Evolutionary conservation across 1,140 invertebrate species (phyloP).

Genomic region (Branchinecta lynchi): DNA sequence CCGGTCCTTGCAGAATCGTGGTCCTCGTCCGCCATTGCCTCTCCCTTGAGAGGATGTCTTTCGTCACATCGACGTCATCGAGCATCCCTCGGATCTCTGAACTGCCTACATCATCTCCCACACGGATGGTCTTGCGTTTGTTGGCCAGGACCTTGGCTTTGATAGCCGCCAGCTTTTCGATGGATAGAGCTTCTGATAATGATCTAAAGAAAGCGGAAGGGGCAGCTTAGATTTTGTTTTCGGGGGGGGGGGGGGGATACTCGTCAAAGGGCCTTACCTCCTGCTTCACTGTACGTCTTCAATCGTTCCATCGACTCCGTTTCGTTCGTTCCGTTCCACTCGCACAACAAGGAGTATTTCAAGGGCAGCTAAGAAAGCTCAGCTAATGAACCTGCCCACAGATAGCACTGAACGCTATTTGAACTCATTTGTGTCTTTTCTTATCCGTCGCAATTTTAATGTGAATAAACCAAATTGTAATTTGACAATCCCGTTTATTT

Average conservation of each 20-base stretch:
- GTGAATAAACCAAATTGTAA: too few relatives aligned
- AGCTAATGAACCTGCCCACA: too few relatives aligned
- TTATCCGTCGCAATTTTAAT: too few relatives aligned
- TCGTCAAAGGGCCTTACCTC: too few relatives aligned
- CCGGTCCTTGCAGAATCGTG: conserved; percentile 76
- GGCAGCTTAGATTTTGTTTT: not conserved
- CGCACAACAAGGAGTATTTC: too few relatives aligned
- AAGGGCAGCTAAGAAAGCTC: too few relatives aligned
- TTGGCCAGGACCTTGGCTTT: conserved; percentile 93
- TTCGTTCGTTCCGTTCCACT: too few relatives aligned
- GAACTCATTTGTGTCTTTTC: too few relatives aligned
- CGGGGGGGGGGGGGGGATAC: not conserved
- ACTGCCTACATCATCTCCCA: conserved; percentile 50
- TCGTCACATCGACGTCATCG: conserved; percentile 87
- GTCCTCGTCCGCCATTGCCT: conserved; percentile 86
- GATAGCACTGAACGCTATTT: too few relatives aligned
- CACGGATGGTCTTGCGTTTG: conserved; percentile 88
- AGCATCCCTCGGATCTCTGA: conserved; percentile 67
- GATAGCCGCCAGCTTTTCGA: conserved; percentile 93
- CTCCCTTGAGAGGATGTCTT: conserved; percentile 87
- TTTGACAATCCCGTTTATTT: too few relatives aligned
- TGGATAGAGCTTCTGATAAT: conserved; percentile 86
- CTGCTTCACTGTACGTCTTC: too few relatives aligned
- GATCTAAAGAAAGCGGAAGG: conserved; percentile 40
- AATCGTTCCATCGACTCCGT: not conserved